A percentile compares a stretch with the other conserved stretches of the same genome.
Conservation (phyloP, 2,797 vertebrate genomes). For the Dryobates pubescens region DNA sequence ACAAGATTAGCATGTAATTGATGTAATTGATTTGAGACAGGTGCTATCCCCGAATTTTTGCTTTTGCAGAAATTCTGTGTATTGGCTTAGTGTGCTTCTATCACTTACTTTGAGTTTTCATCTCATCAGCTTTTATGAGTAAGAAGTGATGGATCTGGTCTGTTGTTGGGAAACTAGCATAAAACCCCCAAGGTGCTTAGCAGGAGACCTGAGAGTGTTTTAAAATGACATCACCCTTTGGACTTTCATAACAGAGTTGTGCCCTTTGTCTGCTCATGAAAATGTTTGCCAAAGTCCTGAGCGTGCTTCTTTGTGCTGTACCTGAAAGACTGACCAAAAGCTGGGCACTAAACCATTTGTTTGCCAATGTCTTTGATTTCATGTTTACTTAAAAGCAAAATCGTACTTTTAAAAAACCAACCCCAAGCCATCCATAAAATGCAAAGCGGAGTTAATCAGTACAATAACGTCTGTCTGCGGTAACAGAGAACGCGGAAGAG, state of each 20-base stretch:
- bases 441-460: constrained; percentile 12
- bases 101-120: not conserved
- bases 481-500: not conserved
- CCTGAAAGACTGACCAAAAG: not conserved
- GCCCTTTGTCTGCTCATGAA: not conserved
- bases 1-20: not conserved
- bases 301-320: not conserved
- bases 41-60: constrained; percentile 8
- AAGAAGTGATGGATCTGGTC: not conserved
- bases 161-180: not conserved
- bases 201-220: not conserved
- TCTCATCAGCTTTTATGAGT: not conserved
- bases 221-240: not conserved
- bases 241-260: not conserved
- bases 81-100: not conserved
- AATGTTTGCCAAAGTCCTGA: not conserved
- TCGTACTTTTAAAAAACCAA: not conserved
- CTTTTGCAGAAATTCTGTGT: not conserved
- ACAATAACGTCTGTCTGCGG: not conserved
- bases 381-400: constrained; percentile 18
- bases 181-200: not conserved
- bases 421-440: not conserved
- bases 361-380: constrained; percentile 15
- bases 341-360: not conserved
- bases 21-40: constrained; percentile 21